Conservation (phyloP, 2,888 invertebrate genomes). For the Hypolimnas misippus region DNA sequence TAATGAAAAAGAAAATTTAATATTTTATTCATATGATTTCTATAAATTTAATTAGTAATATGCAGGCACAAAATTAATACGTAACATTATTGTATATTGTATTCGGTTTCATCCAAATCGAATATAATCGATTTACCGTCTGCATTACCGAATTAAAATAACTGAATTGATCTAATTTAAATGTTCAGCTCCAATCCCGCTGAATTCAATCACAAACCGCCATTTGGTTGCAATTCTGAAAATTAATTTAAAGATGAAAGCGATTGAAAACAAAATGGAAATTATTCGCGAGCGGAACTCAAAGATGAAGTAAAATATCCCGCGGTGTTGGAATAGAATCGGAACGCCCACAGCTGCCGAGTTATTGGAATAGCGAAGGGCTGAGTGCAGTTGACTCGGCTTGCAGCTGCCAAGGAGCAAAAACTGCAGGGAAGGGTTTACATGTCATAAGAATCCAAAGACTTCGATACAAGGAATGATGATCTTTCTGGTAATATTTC, state of each 20-base stretch:
- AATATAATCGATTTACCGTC: background rate
- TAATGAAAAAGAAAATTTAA: no score
- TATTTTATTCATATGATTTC: no score
- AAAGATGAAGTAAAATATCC: slow-evolving; percentile 7
- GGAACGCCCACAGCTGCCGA: background rate
- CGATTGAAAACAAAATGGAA: background rate
- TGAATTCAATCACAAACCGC: background rate
- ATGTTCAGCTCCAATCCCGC: background rate
- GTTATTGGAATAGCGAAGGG: slow-evolving; percentile 2
- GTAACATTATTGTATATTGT: no score
- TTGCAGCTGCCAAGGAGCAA: background rate
- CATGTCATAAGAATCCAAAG: no score
- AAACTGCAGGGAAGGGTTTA: background rate
- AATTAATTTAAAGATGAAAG: background rate
- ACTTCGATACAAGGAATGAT: no score
- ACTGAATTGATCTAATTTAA: background rate
- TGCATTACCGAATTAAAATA: background rate
- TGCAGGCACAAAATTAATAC: no score
- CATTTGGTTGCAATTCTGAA: background rate
- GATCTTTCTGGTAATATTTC: no score
- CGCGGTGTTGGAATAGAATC: background rate
- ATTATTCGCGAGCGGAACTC: background rate
- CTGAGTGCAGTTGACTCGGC: slow-evolving; percentile 9
- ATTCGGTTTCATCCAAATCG: no score
- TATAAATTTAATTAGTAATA: no score